These are phyloP conservation scores for Solenopsis invicta DNA, from an alignment of 1,140 invertebrate species.

Conservation along the genomic window DNA sequence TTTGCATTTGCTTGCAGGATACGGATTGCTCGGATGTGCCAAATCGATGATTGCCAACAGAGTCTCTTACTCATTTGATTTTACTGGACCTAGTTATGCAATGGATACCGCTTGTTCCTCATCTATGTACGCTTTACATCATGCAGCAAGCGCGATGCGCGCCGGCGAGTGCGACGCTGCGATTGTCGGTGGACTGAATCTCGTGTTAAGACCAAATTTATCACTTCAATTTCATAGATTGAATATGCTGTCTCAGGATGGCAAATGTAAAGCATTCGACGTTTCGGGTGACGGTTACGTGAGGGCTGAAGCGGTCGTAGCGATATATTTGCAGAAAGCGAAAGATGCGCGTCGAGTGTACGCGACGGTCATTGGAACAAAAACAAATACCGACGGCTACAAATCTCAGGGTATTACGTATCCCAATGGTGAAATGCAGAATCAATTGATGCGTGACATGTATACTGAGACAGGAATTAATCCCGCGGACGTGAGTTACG, in stretches of 20 bases:
- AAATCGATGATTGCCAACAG: conserved; percentile 98
- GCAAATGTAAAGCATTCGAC: conserved; percentile 98
- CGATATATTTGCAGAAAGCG: conserved; percentile 93
- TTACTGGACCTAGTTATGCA: conserved; percentile 96
- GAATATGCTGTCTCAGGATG: conserved; percentile 96
- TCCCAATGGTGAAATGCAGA: conserved; percentile 95
- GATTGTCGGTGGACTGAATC: conserved; percentile 94
- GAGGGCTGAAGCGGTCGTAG: conserved; percentile 95
- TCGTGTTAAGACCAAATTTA: conserved; percentile 93
- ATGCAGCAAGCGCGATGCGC: conserved; percentile 94
- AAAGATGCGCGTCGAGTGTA: conserved; percentile 93
- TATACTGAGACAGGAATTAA: conserved; percentile 94
- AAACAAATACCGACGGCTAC: conserved; percentile 96
- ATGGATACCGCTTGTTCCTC: conserved; percentile 99
- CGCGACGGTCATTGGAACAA: conserved; percentile 94
- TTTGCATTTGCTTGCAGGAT: conserved; percentile 84
- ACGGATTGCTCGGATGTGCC: conserved; percentile 96
- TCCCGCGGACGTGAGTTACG: conserved; percentile 93
- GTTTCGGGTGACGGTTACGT: conserved; percentile 96
- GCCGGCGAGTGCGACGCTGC: conserved; percentile 96
- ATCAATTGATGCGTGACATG: conserved; percentile 93
- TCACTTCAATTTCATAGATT: conserved; percentile 97
- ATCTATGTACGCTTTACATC: conserved; percentile 95
- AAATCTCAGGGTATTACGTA: conserved; percentile 97
- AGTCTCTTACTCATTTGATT: conserved; percentile 98